Percentiles rank a stretch among this genome's conserved stretches.
These are phyloP conservation scores for Drosophila ochracea DNA, from an alignment of 2,888 invertebrate genomes.

Conservation along the genomic window DNA sequence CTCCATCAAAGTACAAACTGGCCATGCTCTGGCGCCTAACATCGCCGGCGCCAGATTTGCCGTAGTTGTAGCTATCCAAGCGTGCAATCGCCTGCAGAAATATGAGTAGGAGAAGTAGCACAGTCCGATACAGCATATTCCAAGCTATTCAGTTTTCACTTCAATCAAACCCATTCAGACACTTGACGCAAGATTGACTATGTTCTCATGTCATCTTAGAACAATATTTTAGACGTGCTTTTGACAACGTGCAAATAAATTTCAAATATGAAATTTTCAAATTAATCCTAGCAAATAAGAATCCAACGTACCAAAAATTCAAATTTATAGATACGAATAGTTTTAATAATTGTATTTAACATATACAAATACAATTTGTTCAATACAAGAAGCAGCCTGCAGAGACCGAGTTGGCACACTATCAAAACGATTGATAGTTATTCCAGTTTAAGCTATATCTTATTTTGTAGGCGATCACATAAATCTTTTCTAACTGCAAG, in stretches of 20 bases:
- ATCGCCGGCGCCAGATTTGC: neutral
- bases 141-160: constrained; percentile 12
- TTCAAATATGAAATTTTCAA: neutral
- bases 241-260: neutral
- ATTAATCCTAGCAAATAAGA: neutral
- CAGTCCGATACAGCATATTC: constrained; percentile 38
- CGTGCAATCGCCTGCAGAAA: constrained; percentile 29
- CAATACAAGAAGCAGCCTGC: neutral
- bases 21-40: constrained; percentile 3
- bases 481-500: neutral
- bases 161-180: constrained; percentile 26
- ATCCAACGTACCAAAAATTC: neutral
- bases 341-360: neutral
- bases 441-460: no score
- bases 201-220: neutral
- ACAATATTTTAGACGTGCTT: neutral
- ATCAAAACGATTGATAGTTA: neutral
- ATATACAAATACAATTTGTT: neutral
- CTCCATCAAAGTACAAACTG: neutral
- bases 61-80: constrained; percentile 44
- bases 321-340: neutral
- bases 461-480: neutral
- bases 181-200: constrained; percentile 10
- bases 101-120: constrained; percentile 34
- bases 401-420: neutral